These are phyloP conservation scores for Tupaia chinensis DNA, from an alignment of 2,113 vertebrate genomes.

Conservation along the genomic window DNA sequence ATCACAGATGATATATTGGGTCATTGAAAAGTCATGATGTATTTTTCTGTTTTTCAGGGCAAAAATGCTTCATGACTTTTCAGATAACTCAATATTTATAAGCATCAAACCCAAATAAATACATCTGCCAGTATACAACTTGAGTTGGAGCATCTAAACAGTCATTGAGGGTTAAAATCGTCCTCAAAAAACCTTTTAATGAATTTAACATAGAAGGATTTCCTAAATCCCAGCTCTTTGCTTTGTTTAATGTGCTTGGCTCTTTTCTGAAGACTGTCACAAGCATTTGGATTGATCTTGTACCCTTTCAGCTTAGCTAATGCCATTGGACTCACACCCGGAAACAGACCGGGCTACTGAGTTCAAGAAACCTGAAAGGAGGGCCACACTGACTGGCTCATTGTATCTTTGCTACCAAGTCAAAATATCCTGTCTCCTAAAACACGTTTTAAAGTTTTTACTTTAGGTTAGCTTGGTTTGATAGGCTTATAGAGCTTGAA, in stretches of 20 bases:
- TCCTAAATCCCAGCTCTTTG: background rate
- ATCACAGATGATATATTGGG: background rate
- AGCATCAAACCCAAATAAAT: background rate
- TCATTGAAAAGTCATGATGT: too few relatives aligned
- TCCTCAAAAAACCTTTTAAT: background rate
- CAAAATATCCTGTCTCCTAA: background rate
- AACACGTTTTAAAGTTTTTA: conserved; percentile 7
- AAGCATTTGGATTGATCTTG: background rate
- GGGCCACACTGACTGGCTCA: background rate
- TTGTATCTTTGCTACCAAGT: background rate
- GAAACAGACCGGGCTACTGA: background rate
- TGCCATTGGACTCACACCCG: background rate
- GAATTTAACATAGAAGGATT: background rate
- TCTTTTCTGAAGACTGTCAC: background rate
- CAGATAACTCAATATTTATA: too few relatives aligned
- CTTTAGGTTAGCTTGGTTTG: background rate
- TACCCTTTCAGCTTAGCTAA: background rate
- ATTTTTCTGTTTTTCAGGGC: too few relatives aligned
- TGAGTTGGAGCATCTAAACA: background rate
- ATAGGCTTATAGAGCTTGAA: background rate
- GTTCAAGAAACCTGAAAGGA: background rate
- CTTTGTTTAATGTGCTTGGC: background rate
- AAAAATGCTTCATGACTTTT: too few relatives aligned
- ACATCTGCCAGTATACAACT: background rate
- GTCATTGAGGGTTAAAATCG: background rate